A percentile compares a stretch with the other conserved stretches of the same genome.
These are phyloP conservation scores for Erethizon dorsatum DNA, from an alignment of 2,797 vertebrate species.

Conservation along the genomic window DNA sequence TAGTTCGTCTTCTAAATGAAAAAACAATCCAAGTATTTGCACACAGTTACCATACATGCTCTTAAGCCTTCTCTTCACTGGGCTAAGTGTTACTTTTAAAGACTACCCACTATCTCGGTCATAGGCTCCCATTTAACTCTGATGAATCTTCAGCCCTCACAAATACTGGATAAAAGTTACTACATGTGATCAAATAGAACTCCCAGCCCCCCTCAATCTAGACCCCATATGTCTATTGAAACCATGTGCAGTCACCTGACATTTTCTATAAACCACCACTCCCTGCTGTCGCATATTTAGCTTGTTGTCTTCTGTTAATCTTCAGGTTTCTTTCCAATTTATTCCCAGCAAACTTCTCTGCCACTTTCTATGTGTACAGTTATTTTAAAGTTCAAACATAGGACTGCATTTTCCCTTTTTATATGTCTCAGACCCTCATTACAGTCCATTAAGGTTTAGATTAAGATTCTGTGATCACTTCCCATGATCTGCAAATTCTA, in stretches of 20 bases:
- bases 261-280: not conserved
- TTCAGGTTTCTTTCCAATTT: not conserved
- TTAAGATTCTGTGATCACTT: constrained; percentile 22
- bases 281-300: not conserved
- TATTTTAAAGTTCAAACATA: not conserved
- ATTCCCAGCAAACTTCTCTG: not conserved
- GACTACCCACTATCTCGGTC: not conserved
- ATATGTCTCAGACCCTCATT: not conserved
- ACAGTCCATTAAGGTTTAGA: not conserved
- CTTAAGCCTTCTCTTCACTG: not conserved
- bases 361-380: not conserved
- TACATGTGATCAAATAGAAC: not conserved
- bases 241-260: not conserved
- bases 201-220: not conserved
- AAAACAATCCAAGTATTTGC: not conserved
- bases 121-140: not conserved
- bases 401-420: not conserved
- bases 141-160: not conserved
- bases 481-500: not conserved
- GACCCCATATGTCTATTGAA: not conserved
- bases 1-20: not conserved
- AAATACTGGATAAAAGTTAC: not conserved
- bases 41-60: not conserved
- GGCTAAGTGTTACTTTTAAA: not conserved
- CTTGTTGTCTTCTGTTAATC: not conserved